Conservation (phyloP, 2,888 invertebrate species). For the Pardosa pseudoannulata region DNA sequence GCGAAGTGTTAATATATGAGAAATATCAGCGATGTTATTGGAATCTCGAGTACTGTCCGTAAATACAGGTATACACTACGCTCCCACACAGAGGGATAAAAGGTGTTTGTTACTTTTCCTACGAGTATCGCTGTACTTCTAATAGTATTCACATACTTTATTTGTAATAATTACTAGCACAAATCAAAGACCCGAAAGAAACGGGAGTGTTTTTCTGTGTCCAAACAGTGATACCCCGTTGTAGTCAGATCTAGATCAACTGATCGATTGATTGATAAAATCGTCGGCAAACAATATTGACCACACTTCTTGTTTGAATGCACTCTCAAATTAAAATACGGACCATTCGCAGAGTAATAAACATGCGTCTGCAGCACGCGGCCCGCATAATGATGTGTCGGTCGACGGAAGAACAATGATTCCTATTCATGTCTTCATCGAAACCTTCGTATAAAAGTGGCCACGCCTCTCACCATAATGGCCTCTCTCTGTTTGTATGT, state of each 20-base stretch:
- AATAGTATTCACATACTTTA: too few relatives aligned
- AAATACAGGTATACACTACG: too few relatives aligned
- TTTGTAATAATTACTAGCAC: too few relatives aligned
- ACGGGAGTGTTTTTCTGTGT: too few relatives aligned
- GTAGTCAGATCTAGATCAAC: not conserved
- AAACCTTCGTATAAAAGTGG: not conserved
- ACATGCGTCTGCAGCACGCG: conserved; percentile 1
- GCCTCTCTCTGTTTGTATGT: not conserved
- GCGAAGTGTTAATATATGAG: too few relatives aligned
- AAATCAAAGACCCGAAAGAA: too few relatives aligned
- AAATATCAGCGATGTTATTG: too few relatives aligned
- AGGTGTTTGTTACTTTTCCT: too few relatives aligned
- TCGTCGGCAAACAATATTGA: not conserved
- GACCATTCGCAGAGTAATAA: not conserved
- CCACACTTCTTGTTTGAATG: not conserved
- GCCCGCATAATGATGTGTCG: not conserved
- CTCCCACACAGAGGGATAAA: too few relatives aligned
- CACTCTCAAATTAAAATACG: not conserved
- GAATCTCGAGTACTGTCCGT: too few relatives aligned
- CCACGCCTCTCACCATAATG: conserved; percentile 13
- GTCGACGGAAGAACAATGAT: conserved; percentile 12
- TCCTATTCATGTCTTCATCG: not conserved
- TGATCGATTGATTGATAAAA: conserved; percentile 1
- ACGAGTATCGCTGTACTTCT: too few relatives aligned
- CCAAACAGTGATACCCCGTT: too few relatives aligned